Evolutionary conservation across 1,140 invertebrate genomes (phyloP).

Genomic region (Planococcus citri): DNA sequence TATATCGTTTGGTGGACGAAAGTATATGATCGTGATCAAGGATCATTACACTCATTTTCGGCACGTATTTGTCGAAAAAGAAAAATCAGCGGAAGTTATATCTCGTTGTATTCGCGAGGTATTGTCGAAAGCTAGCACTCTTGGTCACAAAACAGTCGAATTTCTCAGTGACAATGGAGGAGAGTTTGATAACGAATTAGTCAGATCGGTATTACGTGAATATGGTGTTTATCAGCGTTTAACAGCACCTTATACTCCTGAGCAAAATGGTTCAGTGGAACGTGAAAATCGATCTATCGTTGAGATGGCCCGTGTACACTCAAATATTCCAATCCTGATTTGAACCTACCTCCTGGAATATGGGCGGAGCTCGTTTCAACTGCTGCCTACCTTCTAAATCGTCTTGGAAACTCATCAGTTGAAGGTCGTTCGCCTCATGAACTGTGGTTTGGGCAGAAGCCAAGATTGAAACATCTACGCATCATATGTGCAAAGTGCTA

Average conservation of each 20-base stretch:
- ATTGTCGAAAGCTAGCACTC: conserved; percentile 27
- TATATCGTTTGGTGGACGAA: conserved; percentile 29
- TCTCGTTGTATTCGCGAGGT: conserved; percentile 27
- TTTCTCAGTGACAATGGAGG: conserved; percentile 31
- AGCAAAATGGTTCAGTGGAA: conserved; percentile 31
- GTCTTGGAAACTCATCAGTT: conserved; percentile 28
- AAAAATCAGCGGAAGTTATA: conserved; percentile 31
- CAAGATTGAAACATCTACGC: conserved; percentile 24
- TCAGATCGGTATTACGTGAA: conserved; percentile 28
- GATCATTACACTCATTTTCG: conserved; percentile 31
- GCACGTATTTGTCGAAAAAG: conserved; percentile 29
- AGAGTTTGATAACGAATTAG: conserved; percentile 28
- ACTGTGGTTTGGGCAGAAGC: conserved; percentile 25
- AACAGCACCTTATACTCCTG: conserved; percentile 23
- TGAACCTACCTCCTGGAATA: too few species aligned
- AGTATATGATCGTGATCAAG: conserved; percentile 31
- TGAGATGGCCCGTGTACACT: conserved; percentile 30
- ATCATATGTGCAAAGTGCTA: conserved; percentile 33
- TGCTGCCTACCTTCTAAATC: too few species aligned
- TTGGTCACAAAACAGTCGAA: conserved; percentile 29
- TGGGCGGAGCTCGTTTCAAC: too few species aligned
- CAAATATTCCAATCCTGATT: conserved; percentile 23
- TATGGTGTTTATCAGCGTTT: conserved; percentile 25
- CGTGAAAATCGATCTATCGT: conserved; percentile 33
- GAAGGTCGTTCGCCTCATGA: conserved; percentile 26